A percentile compares a stretch with the other conserved stretches of the same genome.
Evolutionary conservation across 1,140 invertebrate genomes (phyloP).

Genomic region (Temnothorax longispinosus): DNA sequence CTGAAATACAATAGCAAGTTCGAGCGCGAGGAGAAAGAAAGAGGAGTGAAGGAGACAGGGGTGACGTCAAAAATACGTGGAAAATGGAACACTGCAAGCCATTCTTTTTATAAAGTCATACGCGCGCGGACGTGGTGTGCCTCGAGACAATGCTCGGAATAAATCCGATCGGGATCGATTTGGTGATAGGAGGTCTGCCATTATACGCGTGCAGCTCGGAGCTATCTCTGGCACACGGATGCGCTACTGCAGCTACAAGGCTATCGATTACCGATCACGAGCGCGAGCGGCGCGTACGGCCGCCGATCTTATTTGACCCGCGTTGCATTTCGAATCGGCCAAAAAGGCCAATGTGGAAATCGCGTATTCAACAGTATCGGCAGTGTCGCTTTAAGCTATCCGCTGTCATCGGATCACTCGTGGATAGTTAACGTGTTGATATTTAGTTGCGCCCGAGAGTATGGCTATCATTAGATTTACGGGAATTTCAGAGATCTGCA

Average conservation of each 20-base stretch:
- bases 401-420: conserved; percentile 35
- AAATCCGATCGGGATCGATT: conserved; percentile 51
- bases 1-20: conserved; percentile 24
- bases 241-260: conserved; percentile 16
- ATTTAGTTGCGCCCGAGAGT: conserved; percentile 18
- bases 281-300: not conserved
- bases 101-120: conserved; percentile 46
- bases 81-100: conserved; percentile 47
- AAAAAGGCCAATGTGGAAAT: conserved; percentile 10
- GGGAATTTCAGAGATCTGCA: conserved; percentile 10
- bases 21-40: conserved; percentile 18
- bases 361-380: conserved; percentile 5
- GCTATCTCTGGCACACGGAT: conserved; percentile 31
- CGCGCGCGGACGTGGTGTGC: not conserved
- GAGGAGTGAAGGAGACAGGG: conserved; percentile 17
- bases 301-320: conserved; percentile 42
- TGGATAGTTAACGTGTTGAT: conserved; percentile 45
- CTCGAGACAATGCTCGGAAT: conserved; percentile 55
- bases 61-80: conserved; percentile 41
- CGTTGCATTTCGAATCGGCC: conserved; percentile 8
- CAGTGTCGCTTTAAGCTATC: conserved; percentile 55
- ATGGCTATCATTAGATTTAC: conserved; percentile 39
- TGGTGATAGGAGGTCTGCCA: conserved; percentile 29
- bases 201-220: conserved; percentile 11
- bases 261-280: conserved; percentile 48